Conservation (phyloP, 2,113 vertebrate species). For the Chauna torquata region DNA sequence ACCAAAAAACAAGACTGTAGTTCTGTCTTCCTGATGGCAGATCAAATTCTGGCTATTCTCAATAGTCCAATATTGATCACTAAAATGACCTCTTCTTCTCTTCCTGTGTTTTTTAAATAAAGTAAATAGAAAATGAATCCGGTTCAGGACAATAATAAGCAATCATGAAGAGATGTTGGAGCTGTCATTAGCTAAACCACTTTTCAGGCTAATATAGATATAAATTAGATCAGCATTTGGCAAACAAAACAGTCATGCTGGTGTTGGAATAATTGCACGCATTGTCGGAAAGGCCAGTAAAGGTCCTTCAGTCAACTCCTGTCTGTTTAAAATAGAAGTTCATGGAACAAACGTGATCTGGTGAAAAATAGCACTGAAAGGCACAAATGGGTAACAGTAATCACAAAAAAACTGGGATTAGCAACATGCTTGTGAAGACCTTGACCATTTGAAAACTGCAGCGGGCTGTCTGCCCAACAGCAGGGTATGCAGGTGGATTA, state of each 20-base stretch:
- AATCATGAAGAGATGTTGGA: background rate
- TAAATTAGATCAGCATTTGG: conserved; percentile 3
- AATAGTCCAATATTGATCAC: background rate
- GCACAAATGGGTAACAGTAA: background rate
- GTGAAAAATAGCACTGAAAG: background rate
- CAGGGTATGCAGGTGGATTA: background rate
- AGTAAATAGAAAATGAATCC: conserved; percentile 6
- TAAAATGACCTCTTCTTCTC: background rate
- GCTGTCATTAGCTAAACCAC: background rate
- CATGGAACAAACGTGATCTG: background rate
- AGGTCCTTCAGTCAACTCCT: background rate
- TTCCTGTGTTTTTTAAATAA: conserved; percentile 11
- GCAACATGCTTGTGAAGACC: background rate
- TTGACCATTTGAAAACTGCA: fast-evolving
- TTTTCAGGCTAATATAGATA: background rate
- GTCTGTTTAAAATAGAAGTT: background rate
- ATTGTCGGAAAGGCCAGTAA: conserved; percentile 5
- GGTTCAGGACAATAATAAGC: conserved; percentile 5
- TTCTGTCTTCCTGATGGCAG: conserved; percentile 3
- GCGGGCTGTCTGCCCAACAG: background rate
- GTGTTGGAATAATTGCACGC: background rate
- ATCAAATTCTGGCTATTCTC: conserved; percentile 7
- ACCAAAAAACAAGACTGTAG: background rate
- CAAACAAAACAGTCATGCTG: background rate
- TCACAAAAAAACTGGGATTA: background rate